These are phyloP conservation scores for Acheta domesticus DNA, from an alignment of 2,888 invertebrate genomes.

Conservation along the genomic window DNA sequence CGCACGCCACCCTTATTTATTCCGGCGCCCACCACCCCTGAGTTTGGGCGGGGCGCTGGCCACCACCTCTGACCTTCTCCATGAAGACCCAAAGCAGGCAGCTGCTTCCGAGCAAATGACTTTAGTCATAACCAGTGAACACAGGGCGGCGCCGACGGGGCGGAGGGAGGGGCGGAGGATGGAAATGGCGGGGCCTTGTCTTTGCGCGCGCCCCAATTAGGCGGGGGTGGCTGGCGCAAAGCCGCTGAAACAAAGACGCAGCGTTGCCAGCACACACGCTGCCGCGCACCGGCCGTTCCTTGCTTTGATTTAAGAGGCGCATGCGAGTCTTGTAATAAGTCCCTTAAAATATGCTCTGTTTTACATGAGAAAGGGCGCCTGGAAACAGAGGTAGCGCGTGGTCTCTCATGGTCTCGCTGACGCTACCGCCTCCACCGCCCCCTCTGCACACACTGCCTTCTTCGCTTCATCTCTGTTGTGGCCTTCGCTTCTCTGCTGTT, in stretches of 20 bases:
- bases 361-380: neutral
- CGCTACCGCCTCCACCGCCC: too few species aligned
- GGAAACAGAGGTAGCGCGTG: neutral
- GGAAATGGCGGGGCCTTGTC: neutral
- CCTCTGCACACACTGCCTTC: too few species aligned
- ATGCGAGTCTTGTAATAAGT: constrained; percentile 4
- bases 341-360: neutral
- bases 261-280: constrained; percentile 4
- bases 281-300: neutral
- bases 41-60: neutral
- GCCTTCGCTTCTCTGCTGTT: too few species aligned
- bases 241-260: constrained; percentile 6
- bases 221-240: neutral
- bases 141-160: neutral
- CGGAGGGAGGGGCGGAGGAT: too few species aligned
- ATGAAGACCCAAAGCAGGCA: neutral
- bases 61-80: too few species aligned
- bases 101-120: neutral
- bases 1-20: neutral
- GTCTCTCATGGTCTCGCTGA: neutral
- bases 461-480: too few species aligned
- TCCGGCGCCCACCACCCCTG: neutral
- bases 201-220: neutral
- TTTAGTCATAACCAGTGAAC: neutral
- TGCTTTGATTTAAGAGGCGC: constrained; percentile 18